Evolutionary conservation across 2,888 invertebrate genomes (phyloP), one percentile per base, ranked within the genome.

Genomic region (Timema podura): DNA sequence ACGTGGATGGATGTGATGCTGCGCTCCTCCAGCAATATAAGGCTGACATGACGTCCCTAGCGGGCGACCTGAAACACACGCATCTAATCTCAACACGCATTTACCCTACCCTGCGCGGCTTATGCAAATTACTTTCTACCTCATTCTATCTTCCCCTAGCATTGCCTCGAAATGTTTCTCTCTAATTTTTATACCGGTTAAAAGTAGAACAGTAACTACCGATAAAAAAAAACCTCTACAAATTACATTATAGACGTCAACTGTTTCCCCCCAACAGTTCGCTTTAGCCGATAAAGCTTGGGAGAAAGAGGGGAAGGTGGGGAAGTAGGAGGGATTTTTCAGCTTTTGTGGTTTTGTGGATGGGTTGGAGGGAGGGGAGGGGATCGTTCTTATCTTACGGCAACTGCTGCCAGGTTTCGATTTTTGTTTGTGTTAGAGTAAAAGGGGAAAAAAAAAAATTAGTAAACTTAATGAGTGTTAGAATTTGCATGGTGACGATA

Each of bases 201-300:
- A 64, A 61, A 67, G 71, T 68, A 67, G 45, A 65, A 65, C 61
- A 61, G 64, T 47, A 47, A 49, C 44, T 46, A 47, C 66, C 65
- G 71, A 71, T 71, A 73, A 73, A 73, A 72, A 73, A 61, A 61
- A 61, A 15, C 61, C 61, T 70, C 70, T 71, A 73, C 73, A 73
- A 73, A 73, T 73, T 71, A 71, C 73, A 68, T 70, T 71, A 73
- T 73, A 73, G 73, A 73, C 73, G 71, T 70, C 65, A 67, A 71
- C 71, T 71, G 68, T 66, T 66, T 66, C 59, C 68, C 64, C 69
- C 30, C 30, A 30, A 30, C 30, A 48, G 65, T n/a, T 48, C 65
- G 54, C 64, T 48, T 30, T 5, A 16, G 57, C 64, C 49, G 15
- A 59, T 65, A 57, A 61, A 67, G 49, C n/a, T 10, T 16, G 45